Percentiles rank a stretch among this genome's conserved stretches.
Evolutionary conservation across 2,113 vertebrate species (phyloP).

Genomic region (Paramormyrops kingsleyae): DNA sequence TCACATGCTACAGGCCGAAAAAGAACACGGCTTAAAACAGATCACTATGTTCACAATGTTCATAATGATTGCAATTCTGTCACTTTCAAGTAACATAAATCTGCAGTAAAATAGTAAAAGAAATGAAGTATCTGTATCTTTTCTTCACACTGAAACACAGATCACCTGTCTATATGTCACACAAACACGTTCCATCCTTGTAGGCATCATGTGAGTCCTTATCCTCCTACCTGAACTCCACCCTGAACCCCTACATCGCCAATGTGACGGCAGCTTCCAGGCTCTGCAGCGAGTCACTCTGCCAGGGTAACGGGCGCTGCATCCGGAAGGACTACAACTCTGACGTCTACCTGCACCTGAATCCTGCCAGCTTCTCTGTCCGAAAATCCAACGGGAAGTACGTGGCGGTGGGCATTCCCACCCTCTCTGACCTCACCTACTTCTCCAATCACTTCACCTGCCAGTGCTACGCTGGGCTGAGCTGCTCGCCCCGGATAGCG

Average conservation of each 20-base stretch:
- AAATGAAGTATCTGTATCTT: neutral
- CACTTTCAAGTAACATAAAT: neutral
- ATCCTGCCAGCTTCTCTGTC: too few relatives aligned
- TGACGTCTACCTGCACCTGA: too few relatives aligned
- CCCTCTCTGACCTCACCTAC: too few relatives aligned
- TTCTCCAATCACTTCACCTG: too few relatives aligned
- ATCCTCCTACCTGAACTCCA: conserved; percentile 53
- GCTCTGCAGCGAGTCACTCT: too few relatives aligned
- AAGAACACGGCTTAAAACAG: neutral
- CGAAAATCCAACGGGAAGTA: too few relatives aligned
- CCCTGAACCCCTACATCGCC: conserved; percentile 67
- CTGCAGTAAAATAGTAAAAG: neutral
- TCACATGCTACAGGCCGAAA: neutral
- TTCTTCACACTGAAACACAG: neutral
- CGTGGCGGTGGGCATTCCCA: too few relatives aligned
- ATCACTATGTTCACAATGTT: neutral
- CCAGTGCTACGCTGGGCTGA: too few relatives aligned
- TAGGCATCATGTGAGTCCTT: conserved; percentile 62
- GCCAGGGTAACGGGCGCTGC: too few relatives aligned
- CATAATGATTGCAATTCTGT: neutral
- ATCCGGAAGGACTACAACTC: too few relatives aligned
- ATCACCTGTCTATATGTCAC: too few relatives aligned
- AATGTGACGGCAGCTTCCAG: conserved; percentile 44
- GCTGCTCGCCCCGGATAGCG: too few relatives aligned
- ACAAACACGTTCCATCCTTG: conserved; percentile 2